A percentile compares a stretch with the other conserved stretches of the same genome.
Evolutionary conservation across 1,140 invertebrate genomes (phyloP).

Genomic region (Drosophila navojoa): DNA sequence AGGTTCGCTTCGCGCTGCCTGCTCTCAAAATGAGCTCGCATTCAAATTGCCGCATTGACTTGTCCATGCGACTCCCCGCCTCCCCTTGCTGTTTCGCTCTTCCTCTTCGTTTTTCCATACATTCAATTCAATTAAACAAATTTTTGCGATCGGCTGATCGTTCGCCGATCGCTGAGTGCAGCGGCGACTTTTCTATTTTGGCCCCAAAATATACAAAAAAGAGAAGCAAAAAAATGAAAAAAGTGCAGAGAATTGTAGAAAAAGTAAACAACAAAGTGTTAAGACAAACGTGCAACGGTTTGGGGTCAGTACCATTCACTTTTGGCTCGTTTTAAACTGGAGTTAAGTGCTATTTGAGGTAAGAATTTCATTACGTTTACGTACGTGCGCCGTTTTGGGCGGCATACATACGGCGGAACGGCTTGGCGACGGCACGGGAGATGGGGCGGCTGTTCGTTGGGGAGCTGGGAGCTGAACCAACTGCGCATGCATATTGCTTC

Average conservation of each 20-base stretch:
- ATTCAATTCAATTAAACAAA: slow-evolving; percentile 79
- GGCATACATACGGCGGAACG: slow-evolving; percentile 15
- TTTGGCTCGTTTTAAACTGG: slow-evolving; percentile 82
- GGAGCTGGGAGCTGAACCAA: slow-evolving; percentile 47
- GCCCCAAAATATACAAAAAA: slow-evolving; percentile 45
- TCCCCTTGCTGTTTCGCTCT: slow-evolving; percentile 25
- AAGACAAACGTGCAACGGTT: slow-evolving; percentile 81
- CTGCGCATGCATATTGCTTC: slow-evolving; percentile 55
- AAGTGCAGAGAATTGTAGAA: slow-evolving; percentile 59
- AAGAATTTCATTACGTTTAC: slow-evolving; percentile 80
- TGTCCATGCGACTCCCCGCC: slow-evolving; percentile 57
- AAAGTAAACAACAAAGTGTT: slow-evolving; percentile 80
- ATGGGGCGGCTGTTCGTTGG: neutral
- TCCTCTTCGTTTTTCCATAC: slow-evolving; percentile 50
- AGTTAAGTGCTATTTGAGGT: slow-evolving; percentile 82
- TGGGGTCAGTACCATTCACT: slow-evolving; percentile 81
- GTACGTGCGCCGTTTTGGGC: slow-evolving; percentile 67
- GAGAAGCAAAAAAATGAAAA: slow-evolving; percentile 23
- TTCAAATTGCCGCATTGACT: slow-evolving; percentile 74
- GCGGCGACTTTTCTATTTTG: slow-evolving; percentile 72
- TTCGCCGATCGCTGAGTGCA: slow-evolving; percentile 44
- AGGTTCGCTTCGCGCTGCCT: slow-evolving; percentile 26
- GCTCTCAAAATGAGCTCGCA: slow-evolving; percentile 74
- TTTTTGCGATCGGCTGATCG: slow-evolving; percentile 63
- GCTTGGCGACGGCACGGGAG: neutral